These are phyloP conservation scores for Hyles euphorbiae DNA, from an alignment of 1,140 invertebrate genomes.

Conservation along the genomic window DNA sequence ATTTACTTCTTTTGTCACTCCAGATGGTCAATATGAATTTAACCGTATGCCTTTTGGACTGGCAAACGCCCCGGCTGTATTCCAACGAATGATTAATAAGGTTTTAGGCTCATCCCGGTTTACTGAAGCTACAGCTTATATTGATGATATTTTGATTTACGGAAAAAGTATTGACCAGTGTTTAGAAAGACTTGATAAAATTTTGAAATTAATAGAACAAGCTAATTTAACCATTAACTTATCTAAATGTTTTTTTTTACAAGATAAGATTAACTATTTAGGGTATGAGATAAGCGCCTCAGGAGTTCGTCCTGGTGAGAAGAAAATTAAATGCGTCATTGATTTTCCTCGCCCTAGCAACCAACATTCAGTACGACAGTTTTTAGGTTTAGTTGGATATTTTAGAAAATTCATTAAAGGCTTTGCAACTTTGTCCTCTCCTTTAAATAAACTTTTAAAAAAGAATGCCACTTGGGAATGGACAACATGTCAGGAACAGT, in stretches of 20 bases:
- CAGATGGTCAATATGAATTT: no score
- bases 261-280: slow-evolving; percentile 22
- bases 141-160: slow-evolving; percentile 33
- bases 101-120: slow-evolving; percentile 24
- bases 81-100: slow-evolving; percentile 34
- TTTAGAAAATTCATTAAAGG: not conserved
- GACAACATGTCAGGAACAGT: not conserved
- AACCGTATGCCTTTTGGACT: no score
- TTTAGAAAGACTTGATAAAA: slow-evolving; percentile 22
- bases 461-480: slow-evolving; percentile 1
- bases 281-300: slow-evolving; percentile 25
- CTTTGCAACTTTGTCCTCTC: slow-evolving; percentile 3
- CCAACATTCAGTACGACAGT: slow-evolving; percentile 24
- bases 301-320: slow-evolving; percentile 21
- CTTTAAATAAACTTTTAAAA: slow-evolving; percentile 3
- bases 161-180: slow-evolving; percentile 35
- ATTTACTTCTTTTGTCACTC: no score
- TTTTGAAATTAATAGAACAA: slow-evolving; percentile 14
- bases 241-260: slow-evolving; percentile 22
- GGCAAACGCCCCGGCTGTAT: slow-evolving; percentile 24
- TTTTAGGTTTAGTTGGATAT: slow-evolving; percentile 5
- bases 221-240: slow-evolving; percentile 22
- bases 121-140: no score
- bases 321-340: slow-evolving; percentile 21
- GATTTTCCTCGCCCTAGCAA: slow-evolving; percentile 22